Base-by-base conservation (phyloP, 2,797 vertebrate species). In the Enteromius trimaculatus region DNA sequence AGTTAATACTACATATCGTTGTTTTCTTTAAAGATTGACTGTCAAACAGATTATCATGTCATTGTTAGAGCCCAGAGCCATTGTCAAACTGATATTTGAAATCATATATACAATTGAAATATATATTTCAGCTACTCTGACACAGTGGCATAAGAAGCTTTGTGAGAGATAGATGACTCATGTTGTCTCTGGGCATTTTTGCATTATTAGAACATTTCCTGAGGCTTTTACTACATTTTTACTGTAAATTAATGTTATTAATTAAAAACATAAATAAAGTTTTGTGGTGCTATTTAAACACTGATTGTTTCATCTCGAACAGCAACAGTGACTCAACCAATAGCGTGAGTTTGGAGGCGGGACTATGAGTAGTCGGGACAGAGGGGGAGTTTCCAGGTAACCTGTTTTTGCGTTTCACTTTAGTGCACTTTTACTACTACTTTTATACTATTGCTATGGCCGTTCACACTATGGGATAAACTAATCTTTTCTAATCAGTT, bases 31-130 rank as follows among this genome's bases (percentile, higher is more conserved):
- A 42, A 23, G 23, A 60, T 53, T 64, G 65, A 70, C 55, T 87
- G 84, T 86, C 85, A 85, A 78, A 77, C 77, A 75, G 79, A 86
- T 84, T 81, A 84, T 84, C 47, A 72, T 80, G 70, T 84, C 76
- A 75, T 55, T 55, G 64, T 76, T 79, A 66, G 42, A 69, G 82
- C 85, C 80, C 70, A 69, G 71, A 84, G 84, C 71, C 16, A 80
- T 60, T 85, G 83, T 80, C 77, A 76, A 71, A 83, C 39, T 71
- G 70, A 87, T 84, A 58, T 69, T 53, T 72, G 69, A 75, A 68
- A 77, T 79, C 76, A 75, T 84, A 79, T 84, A 84, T 87, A 62
- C 80, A 84, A 82, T 74, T 79, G 44, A 80, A 78, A 83, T 42
- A 42, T 84, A 85, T 79, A 75, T 81, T 85, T 85, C 62, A 76